Base-by-base conservation (phyloP, 2,888 invertebrate genomes). In the Mythimna ferrago region DNA sequence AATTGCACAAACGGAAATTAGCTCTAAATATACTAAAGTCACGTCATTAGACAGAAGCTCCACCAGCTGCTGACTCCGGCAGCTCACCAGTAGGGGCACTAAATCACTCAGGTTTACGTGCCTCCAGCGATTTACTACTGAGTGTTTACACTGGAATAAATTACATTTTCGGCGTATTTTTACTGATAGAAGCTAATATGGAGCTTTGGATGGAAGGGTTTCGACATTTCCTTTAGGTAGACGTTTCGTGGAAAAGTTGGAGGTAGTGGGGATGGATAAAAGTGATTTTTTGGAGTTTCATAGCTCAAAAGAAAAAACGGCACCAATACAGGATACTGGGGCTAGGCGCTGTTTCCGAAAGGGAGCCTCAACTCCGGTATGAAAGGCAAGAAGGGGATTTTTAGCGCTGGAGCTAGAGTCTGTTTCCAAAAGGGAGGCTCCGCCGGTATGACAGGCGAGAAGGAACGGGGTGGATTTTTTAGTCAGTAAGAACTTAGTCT, bases 81-180 rank as follows among this genome's bases (percentile, higher is more conserved):
- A 61, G 70, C 44, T 65, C 62, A 32, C 35, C 70, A 62, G 77
- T 54, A 70, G 70, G 57, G 21, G 57, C 56, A 26, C 35, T 78
- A 58, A 78, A 78, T 78, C 81, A 63, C 57, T 70, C 57, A 70
- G 81, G 58, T 81, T 41, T 78, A 81, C 70, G 69, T 48, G 64
- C 11, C 57, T n/a, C 16, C 53, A 9, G 26, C 71, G 71, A 82
- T 80, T 82, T 68, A 80, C 41, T 26, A 2, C 26, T 6, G 14
- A 54, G 67, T 78, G 79, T 82, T 80, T 61, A 44, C 73, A 51
- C 53, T 10, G n/a, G 65, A 72, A 80, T 82, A 80, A 82, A 80
- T 82, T 80, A 64, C 82, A 82, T 68, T 73, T 71, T 72, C 78
- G 10, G 53, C 64, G 64, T 80, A 78, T 82, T 82, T 78, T 71